Base-by-base conservation (phyloP, 2,113 vertebrate genomes). In the Hiodon tergisus region DNA sequence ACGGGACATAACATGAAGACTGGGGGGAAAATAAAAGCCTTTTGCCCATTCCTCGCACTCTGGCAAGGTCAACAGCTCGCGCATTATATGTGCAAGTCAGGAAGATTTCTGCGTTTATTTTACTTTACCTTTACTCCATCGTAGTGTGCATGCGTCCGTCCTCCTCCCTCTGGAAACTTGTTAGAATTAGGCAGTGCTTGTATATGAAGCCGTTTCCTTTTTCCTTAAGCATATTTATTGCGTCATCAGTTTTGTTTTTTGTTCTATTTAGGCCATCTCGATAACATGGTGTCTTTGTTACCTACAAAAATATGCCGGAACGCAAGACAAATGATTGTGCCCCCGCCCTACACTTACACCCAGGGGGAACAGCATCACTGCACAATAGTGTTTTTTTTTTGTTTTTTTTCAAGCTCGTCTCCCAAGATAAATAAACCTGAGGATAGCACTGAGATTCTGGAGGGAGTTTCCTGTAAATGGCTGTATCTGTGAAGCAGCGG, bases 371-470 rank as follows among this genome's bases (percentile, higher is more conserved):
- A 47, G 50, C 52, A 0, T 46, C 17, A 50, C 63, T 10, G 16
- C 72, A 58, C 69, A 71, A 72, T 72, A 31, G 47, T 55, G 14
- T 31, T 46, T 65, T 6, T 6, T 48, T 48, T 60, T 13, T 3
- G 31, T 54, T 54, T 70, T 69, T 46, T 68, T 51, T 50, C 8
- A 7, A 48, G 47, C 61, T 50, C 11, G 47, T 73, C 2, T 13
- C 47, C 72, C 62, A 66, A 47, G 72, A 74, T 16, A 74, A 55
- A 74, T 54, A 67, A 67, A n/a, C 66, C 51, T 53, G 52, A 54
- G 52, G 67, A 69, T 54, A 66, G 55, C 14, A 7, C 5, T 13
- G 51, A 67, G 31, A n/a, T 55, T 3, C 13, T 10, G n/a, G 11
- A 53, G 5, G 14, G 71, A 51, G 58, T 48, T 52, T 72, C 59